Evolutionary conservation across 2,888 invertebrate genomes (phyloP).

Genomic region (Artemia sp.): DNA sequence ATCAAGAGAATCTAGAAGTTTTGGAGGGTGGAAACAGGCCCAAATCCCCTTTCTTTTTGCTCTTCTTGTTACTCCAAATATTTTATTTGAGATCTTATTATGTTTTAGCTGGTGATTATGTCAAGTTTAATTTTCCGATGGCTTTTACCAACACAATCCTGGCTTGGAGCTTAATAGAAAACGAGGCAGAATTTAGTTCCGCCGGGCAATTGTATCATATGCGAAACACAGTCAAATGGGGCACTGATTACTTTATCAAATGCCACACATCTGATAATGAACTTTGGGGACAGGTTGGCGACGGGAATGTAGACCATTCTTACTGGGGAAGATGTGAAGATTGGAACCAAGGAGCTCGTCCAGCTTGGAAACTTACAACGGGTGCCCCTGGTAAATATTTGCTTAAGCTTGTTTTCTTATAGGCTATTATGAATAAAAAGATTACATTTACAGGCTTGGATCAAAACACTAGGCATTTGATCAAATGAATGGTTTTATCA

Average conservation of each 20-base stretch:
- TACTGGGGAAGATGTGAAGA: slow-evolving; percentile 47
- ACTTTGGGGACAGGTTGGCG: slow-evolving; percentile 42
- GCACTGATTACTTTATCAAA: slow-evolving; percentile 43
- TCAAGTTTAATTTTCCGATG: slow-evolving; percentile 42
- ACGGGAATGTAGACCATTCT: slow-evolving; percentile 40
- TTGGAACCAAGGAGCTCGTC: slow-evolving; percentile 37
- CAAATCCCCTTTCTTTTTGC: no score
- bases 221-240: slow-evolving; percentile 39
- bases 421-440: no score
- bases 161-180: slow-evolving; percentile 39
- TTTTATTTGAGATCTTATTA: not conserved
- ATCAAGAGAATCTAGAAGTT: no score
- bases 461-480: no score
- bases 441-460: no score
- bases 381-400: slow-evolving; percentile 36
- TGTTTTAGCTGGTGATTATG: slow-evolving; percentile 38
- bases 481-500: no score
- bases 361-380: slow-evolving; percentile 40
- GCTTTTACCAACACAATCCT: slow-evolving; percentile 39
- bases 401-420: not conserved
- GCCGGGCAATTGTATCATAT: slow-evolving; percentile 36
- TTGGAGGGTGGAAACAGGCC: no score
- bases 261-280: slow-evolving; percentile 31
- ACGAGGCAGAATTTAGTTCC: slow-evolving; percentile 35
- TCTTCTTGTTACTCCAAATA: no score